Evolutionary conservation across 2,888 invertebrate species (phyloP).

Genomic region (Troides aeacus): DNA sequence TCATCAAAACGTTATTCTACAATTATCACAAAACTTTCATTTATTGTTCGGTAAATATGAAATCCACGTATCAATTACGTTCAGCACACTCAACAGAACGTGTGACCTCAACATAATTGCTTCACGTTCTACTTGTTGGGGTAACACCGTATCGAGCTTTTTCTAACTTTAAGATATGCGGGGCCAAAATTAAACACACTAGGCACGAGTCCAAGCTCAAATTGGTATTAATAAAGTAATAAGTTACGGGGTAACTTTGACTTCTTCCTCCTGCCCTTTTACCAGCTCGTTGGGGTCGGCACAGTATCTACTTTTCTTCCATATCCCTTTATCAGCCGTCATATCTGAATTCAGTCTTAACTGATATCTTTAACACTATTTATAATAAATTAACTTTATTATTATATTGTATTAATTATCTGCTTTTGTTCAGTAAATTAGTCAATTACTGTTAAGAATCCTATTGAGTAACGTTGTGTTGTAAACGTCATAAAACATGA

Average conservation of each 20-base stretch:
- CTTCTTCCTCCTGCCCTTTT: too few species aligned
- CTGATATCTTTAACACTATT: not conserved
- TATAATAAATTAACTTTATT: too few species aligned
- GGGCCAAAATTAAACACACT: conserved; percentile 1
- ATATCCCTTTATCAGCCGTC: too few species aligned
- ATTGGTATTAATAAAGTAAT: not conserved
- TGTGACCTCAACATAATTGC: conserved; percentile 20
- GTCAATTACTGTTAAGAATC: too few species aligned
- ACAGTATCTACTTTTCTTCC: too few species aligned
- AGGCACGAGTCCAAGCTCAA: not conserved
- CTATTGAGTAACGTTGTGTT: not conserved
- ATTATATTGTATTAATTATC: too few species aligned
- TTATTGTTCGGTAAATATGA: not conserved
- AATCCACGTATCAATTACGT: conserved; percentile 14
- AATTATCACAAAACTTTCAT: too few species aligned
- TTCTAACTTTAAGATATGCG: not conserved
- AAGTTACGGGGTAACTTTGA: not conserved
- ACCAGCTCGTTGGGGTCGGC: too few species aligned
- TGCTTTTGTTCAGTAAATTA: too few species aligned
- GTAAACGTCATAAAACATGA: not conserved
- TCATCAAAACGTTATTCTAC: too few species aligned
- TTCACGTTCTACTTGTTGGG: conserved; percentile 6
- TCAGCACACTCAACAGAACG: conserved; percentile 3
- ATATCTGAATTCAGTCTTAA: not conserved
- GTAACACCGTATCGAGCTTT: conserved; percentile 7